Percentiles rank a stretch among this genome's conserved stretches.
Evolutionary conservation across 2,888 invertebrate species (phyloP).

Genomic region (Meghimatium bilineatum): DNA sequence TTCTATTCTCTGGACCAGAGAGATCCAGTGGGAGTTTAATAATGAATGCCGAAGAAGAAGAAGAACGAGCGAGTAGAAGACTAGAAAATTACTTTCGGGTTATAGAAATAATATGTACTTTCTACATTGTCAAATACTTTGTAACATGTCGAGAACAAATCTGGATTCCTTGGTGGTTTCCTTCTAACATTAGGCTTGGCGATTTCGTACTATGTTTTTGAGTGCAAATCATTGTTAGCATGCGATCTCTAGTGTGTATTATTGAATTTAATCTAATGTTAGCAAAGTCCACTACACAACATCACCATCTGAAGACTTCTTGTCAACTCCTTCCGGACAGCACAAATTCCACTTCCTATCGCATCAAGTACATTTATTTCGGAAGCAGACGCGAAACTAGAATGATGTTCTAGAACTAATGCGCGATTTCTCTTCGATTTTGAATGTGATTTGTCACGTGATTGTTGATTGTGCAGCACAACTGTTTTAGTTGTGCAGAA

Average conservation of each 20-base stretch:
- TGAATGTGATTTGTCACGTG: background rate
- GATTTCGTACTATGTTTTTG: background rate
- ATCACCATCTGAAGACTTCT: constrained; percentile 8
- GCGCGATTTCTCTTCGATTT: background rate
- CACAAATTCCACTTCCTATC: constrained; percentile 3
- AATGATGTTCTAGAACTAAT: background rate
- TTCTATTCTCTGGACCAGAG: too few relatives aligned
- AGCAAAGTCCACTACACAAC: constrained; percentile 10
- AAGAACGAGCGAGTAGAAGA: background rate
- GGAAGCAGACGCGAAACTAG: background rate
- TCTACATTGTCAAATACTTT: background rate
- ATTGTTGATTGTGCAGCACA: background rate
- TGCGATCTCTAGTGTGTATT: constrained; percentile 1
- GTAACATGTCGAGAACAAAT: background rate
- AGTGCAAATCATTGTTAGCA: constrained; percentile 22
- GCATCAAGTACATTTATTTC: constrained; percentile 18
- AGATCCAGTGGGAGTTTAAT: too few relatives aligned
- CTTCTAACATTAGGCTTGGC: background rate
- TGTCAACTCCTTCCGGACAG: constrained; percentile 8
- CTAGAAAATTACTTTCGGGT: too few relatives aligned
- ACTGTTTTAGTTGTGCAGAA: too few relatives aligned
- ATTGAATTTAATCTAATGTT: constrained; percentile 7
- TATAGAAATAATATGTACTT: background rate
- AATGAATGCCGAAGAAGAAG: too few relatives aligned
- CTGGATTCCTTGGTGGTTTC: background rate